Evolutionary conservation across 2,797 vertebrate genomes (phyloP), one percentile per base, ranked within the genome.

Genomic region (Scolopax bukidnonensis): DNA sequence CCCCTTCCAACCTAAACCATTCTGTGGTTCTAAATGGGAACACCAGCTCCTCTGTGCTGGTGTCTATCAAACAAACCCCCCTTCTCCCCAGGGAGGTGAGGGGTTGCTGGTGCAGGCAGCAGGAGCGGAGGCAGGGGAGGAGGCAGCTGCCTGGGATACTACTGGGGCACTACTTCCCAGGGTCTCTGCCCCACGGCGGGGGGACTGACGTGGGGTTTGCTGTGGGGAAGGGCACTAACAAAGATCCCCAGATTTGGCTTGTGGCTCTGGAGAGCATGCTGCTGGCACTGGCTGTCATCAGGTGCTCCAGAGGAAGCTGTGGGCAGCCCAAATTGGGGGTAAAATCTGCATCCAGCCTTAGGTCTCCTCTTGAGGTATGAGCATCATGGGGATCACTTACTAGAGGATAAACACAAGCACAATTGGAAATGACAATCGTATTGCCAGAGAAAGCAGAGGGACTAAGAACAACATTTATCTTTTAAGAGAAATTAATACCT

Each of bases 191-290:
- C 19, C 48, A 3, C 1, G 0, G 25, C 28, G 13, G 19, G 1
- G 2, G 41, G 30, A 9, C 32, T 24, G 43, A 28, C 0, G 3
- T 0, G 0, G 32, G 41, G 32, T 51, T 48, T 78, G 71, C 50
- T 41, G 36, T 12, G 32, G 75, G 25, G 30, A 73, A 45, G 12
- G n/a, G 36, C 40, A 3, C 28, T 13, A 2, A 15, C 1, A 27
- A 64, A 85, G 47, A 48, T 74, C 38, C 21, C 33, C 25, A 32
- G 25, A 14, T 28, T 6, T 36, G 9, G 11, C 14, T 47, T 54
- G 64, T 11, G 6, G 3, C 10, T 61, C 24, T 47, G 78, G 69
- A 40, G 50, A 50, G 20, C 7, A 2, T 18, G 50, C 8, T 33
- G 32, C 48, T 60, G 83, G 60, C 61, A 11, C 20, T 47, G 73